Evolutionary conservation across 2,797 vertebrate genomes (phyloP), one percentile per base, ranked within the genome.

Genomic region (Eurystomus glaucurus): DNA sequence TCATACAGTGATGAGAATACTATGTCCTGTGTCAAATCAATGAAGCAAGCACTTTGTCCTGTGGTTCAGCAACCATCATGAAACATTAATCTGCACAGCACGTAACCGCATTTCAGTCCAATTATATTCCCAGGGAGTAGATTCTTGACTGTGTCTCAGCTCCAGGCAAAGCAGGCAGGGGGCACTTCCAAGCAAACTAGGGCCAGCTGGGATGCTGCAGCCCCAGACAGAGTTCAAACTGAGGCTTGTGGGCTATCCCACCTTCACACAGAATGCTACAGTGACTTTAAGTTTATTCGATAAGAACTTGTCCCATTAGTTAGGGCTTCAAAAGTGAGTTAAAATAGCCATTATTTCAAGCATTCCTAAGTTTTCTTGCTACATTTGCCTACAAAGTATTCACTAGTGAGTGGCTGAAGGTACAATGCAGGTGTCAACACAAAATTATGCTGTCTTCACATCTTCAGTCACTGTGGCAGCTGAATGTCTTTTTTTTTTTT

Each of bases 1-100:
- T 86, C 96, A 86, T 35, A 92, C 50, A 1, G 82, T 81, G 96
- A 92, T 91, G 82, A 96, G 88, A 96, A 88, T 90, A 83, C 39
- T 37, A 93, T 80, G 93, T 94, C 81, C 75, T 91, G 68, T 96
- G 94, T 91, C 94, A 95, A 96, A 97, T 96, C 95, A 95, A 80
- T 91, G 93, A 94, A 96, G 79, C 64, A 88, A 96, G 39, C 55
- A 58, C 85, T 94, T 93, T 81, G 65, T 75, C 89, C 81, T 50
- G 28, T 2, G 8, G 71, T 94, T 95, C 66, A 93, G 60, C 52
- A 95, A 28, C 78, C 23, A 85, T 45, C 82, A 65, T 84, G 68
- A 95, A 95, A 95, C 71, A 91, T 97, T 91, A 95, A 91, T 91
- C 75, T 83, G 20, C 85, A 54, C 87, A 91, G 76, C 7, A 1